Percentiles rank a stretch among this genome's conserved stretches.
Evolutionary conservation across 2,888 invertebrate genomes (phyloP).

Genomic region (Dryocosmus kuriphilus): DNA sequence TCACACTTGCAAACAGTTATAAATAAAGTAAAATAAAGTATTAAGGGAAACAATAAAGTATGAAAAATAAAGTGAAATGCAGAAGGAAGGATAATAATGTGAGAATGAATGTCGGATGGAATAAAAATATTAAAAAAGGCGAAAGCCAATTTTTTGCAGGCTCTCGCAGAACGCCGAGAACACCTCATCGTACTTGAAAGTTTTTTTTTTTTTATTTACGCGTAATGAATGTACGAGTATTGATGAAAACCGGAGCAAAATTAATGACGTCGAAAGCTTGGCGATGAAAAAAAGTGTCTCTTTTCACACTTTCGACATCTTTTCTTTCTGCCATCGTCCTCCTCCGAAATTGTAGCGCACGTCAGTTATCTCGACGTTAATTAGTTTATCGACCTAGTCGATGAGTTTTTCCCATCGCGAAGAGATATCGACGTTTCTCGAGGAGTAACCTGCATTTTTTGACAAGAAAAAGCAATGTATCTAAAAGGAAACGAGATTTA

Average conservation of each 20-base stretch:
- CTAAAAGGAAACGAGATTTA: too few species aligned
- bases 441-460: not conserved
- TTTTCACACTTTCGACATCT: constrained; percentile 14
- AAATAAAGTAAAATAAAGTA: not conserved
- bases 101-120: not conserved
- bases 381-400: constrained; percentile 21
- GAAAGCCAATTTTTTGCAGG: not conserved
- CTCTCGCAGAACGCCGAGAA: not conserved
- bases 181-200: not conserved
- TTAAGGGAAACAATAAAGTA: not conserved
- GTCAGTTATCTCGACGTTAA: constrained; percentile 24
- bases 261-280: constrained; percentile 19
- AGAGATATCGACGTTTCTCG: not conserved
- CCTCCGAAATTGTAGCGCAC: not conserved
- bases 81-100: not conserved
- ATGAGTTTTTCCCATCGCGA: not conserved
- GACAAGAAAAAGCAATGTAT: not conserved
- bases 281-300: not conserved
- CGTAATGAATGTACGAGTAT: not conserved
- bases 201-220: too few species aligned
- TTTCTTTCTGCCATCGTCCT: not conserved
- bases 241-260: constrained; percentile 24
- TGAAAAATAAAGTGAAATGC: not conserved
- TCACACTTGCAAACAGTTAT: not conserved
- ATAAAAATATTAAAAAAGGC: not conserved